Base-by-base conservation (phyloP, 2,113 vertebrate species). In the Pelodiscus sinensis region DNA sequence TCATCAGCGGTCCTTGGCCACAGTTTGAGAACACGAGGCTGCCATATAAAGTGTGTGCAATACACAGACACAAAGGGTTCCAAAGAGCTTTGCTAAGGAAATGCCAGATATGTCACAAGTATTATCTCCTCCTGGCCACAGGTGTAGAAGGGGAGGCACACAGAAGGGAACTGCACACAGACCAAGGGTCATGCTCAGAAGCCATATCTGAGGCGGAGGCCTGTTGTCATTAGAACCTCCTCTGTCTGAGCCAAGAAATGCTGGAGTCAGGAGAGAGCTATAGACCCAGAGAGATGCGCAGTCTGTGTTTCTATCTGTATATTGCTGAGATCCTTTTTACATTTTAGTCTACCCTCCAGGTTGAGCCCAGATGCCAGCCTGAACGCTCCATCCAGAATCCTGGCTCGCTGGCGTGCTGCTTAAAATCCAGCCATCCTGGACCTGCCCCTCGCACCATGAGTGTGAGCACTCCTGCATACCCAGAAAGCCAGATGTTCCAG, bases 151-250 rank as follows among this genome's bases (percentile, higher is more conserved):
- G 3, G 35, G 29, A 52, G 60, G 50, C 1, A 21, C 44, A 10
- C 65, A 73, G 54, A 65, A 71, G 81, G 83, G 56, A 13, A 10
- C 11, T 68, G 71, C 44, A 44, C 44, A 24, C 71, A 77, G 12
- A 50, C 22, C 2, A n/a, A 83, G 5, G 14, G 22, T 19, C 1
- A 0, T 10, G 55, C 7, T 71, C 60, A 0, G 0, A 1, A 1
- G 57, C 1, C 6, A 25, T 21, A 65, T 15, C 31, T 0, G 3
- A 86, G 52, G 54, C 18, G 0, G 10, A 57, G 35, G 44, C 50
- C 58, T 22, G 10, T 35, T 79, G 15, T 57, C 35, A n/a, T 7
- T 25, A 84, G 4, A 78, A 24, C 44, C 65, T 54, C 78, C 85
- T n/a, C 27, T 18, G 31, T 10, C 52, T 16, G 21, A 35, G 16